Evolutionary conservation across 2,888 invertebrate genomes (phyloP).

Genomic region (Notodonta dromedarius): DNA sequence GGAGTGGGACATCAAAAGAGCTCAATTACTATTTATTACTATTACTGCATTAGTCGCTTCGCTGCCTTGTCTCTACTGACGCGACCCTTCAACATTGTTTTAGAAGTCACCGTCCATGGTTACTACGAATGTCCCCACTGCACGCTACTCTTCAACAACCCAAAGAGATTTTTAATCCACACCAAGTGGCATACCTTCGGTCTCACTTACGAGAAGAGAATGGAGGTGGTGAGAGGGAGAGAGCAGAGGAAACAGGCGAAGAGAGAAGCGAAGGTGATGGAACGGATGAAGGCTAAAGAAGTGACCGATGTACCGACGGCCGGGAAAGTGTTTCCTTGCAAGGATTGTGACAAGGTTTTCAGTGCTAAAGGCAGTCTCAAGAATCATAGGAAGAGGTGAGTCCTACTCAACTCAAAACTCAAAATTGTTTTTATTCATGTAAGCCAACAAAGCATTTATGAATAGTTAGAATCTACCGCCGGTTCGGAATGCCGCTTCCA

Average conservation of each 20-base stretch:
- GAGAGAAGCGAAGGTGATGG: conserved; percentile 48
- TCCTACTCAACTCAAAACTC: neutral
- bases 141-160: conserved; percentile 57
- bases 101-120: conserved; percentile 36
- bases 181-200: conserved; percentile 76
- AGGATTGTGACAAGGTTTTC: conserved; percentile 69
- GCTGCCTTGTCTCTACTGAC: too few relatives aligned
- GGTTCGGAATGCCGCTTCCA: too few relatives aligned
- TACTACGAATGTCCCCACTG: conserved; percentile 71
- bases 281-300: conserved; percentile 36
- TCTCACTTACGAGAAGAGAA: conserved; percentile 54
- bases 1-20: too few relatives aligned
- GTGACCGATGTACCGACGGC: conserved; percentile 33
- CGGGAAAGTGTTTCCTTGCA: conserved; percentile 55
- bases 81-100: conserved; percentile 1
- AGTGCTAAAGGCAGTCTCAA: conserved; percentile 59
- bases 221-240: conserved; percentile 51
- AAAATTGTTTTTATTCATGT: too few relatives aligned
- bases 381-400: conserved; percentile 67
- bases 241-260: conserved; percentile 43
- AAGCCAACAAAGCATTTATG: too few relatives aligned
- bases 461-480: too few relatives aligned
- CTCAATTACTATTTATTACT: too few relatives aligned
- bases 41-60: too few relatives aligned
- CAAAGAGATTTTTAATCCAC: conserved; percentile 73